phyloP scores from a whole-genome alignment of 2,888 invertebrate species.

The Drosophila ochracea region DNA sequence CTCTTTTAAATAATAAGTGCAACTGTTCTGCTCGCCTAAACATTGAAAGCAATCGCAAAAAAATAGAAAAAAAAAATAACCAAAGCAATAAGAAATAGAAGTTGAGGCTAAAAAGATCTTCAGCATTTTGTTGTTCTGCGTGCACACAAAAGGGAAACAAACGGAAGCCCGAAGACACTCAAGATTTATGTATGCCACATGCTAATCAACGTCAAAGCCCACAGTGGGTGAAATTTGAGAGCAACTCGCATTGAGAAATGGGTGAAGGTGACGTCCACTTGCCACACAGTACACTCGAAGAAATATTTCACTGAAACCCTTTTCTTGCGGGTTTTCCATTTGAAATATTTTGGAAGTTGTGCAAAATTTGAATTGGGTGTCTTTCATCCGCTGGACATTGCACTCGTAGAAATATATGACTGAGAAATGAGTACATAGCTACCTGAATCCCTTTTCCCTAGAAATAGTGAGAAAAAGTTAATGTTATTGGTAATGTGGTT shows the following conservation, averaged over 20 bases:
- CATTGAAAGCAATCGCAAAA: constrained; percentile 47
- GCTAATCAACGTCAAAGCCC: constrained; percentile 72
- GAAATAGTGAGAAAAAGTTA: neutral
- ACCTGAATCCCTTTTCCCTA: neutral
- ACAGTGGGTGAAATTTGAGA: constrained; percentile 57
- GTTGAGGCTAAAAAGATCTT: neutral
- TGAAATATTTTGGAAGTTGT: neutral
- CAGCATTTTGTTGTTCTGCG: neutral
- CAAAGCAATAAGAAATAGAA: neutral
- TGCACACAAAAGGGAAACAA: constrained; percentile 70
- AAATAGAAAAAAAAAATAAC: neutral
- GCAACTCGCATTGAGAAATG: constrained; percentile 45
- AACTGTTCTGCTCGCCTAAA: constrained; percentile 75
- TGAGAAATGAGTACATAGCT: neutral
- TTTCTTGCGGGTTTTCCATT: neutral
- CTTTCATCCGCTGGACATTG: accelerated
- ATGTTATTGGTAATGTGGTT: too few relatives aligned
- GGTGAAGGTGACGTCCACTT: constrained; percentile 74
- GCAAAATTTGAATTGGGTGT: neutral
- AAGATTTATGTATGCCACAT: constrained; percentile 79
- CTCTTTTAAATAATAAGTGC: constrained; percentile 57
- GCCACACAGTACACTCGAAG: neutral
- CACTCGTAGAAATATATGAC: neutral
- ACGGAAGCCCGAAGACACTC: constrained; percentile 66
- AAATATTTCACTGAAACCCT: neutral